A percentile compares a stretch with the other conserved stretches of the same genome.
phyloP scores from a whole-genome alignment of 2,797 vertebrate species.

The Coracias cyanogaster region DNA sequence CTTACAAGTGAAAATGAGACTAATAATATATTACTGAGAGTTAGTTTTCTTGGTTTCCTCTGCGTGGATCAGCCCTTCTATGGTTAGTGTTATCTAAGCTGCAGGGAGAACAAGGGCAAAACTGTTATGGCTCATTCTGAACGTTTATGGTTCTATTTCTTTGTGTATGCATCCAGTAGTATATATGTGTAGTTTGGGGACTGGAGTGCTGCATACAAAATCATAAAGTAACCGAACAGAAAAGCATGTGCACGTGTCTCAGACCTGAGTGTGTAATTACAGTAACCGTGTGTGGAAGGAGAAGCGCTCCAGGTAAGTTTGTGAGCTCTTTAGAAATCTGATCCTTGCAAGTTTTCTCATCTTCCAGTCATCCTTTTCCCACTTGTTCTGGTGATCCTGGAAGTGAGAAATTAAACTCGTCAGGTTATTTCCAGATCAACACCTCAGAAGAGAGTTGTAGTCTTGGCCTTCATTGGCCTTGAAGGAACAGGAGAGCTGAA shows the following conservation, averaged over 20 bases:
- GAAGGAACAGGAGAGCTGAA: not conserved
- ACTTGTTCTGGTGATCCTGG: not conserved
- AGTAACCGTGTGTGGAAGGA: not conserved
- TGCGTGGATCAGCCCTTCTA: not conserved
- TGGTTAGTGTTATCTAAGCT: not conserved
- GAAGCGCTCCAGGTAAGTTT: not conserved
- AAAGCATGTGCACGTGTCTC: not conserved
- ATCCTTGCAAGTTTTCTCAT: not conserved
- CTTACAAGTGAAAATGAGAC: not conserved
- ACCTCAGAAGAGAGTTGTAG: not conserved
- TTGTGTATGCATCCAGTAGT: not conserved
- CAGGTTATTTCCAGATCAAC: not conserved
- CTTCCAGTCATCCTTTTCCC: not conserved
- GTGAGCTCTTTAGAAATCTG: not conserved
- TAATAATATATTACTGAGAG: not conserved
- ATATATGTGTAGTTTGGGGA: accelerated
- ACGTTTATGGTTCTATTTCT: not conserved
- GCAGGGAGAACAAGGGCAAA: not conserved
- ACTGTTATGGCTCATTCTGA: not conserved
- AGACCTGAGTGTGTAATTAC: not conserved
- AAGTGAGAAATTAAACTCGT: not conserved
- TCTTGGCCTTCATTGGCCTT: not conserved
- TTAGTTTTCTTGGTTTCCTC: not conserved
- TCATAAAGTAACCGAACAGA: not conserved
- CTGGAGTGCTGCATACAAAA: not conserved